Base-by-base conservation (phyloP, 2,797 vertebrate genomes). In the Dicrostonyx torquatus region DNA sequence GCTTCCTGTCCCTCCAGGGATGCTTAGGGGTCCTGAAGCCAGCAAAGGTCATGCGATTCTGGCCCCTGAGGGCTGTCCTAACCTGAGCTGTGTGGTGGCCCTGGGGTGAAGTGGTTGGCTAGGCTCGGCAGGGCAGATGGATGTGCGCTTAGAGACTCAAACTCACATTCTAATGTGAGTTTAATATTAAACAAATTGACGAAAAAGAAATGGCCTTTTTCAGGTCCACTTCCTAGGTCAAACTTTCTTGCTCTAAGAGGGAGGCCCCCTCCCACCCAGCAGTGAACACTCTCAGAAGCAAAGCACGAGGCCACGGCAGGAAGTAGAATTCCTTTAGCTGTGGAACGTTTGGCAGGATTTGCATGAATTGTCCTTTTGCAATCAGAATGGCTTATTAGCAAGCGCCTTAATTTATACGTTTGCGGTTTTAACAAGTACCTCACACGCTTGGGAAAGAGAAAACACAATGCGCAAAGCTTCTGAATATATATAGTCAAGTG, bases 331-430 rank as follows among this genome's bases (percentile, higher is more conserved):
- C 87, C 80, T 83, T 68, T 95, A n/a, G 50, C 37, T 40, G 45
- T 40, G 89, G 90, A 96, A 94, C 43, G 77, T n/a, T 53, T 14
- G 24, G 89, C 55, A 79, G 29, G 84, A 93, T 55, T 96, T 95
- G 93, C 66, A 95, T 43, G 91, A 91, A 31, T 43, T 29, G 7
- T 94, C 58, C 73, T 80, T 92, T 96, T 76, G 73, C 88, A 91
- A 94, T 88, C 31, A 93, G 73, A 95, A 95, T 89, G 79, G 45
- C 43, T 91, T 87, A 95, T 85, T 66, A 89, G 91, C 86, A 94
- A 85, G 48, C 31, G 82, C 50, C 45, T 77, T 95, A 86, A 89
- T 90, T 92, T 78, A 70, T 66, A 31, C 88, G 1, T 43, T 87
- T 95, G 80, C 85, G 75, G 94, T 94, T 79, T 84, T 40, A 79